Percentiles rank a stretch among this genome's conserved stretches.
Evolutionary conservation across 1,140 invertebrate genomes (phyloP).

Genomic region (Chrysoperla carnea): DNA sequence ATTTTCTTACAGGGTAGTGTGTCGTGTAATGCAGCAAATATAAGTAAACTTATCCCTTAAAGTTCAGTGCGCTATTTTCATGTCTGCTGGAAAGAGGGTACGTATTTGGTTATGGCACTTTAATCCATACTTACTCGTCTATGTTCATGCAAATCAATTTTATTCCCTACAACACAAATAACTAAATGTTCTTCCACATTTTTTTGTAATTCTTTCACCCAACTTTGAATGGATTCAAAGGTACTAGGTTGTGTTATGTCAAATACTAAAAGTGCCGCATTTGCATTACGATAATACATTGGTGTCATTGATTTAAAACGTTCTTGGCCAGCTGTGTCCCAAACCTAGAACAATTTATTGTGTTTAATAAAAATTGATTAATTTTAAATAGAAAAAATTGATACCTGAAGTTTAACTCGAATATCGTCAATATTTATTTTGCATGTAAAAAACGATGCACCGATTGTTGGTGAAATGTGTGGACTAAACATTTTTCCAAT

Average conservation of each 20-base stretch:
- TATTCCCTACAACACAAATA: slow-evolving; percentile 69
- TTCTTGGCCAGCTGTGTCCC: slow-evolving; percentile 85
- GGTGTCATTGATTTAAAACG: slow-evolving; percentile 75
- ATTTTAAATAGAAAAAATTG: neutral
- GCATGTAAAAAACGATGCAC: slow-evolving; percentile 75
- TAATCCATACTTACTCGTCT: slow-evolving; percentile 24
- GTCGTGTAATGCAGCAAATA: no score
- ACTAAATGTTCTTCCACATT: slow-evolving; percentile 60
- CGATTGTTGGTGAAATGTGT: slow-evolving; percentile 63
- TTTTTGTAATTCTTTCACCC: slow-evolving; percentile 61
- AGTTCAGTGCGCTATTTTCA: no score
- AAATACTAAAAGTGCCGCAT: slow-evolving; percentile 73
- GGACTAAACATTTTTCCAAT: slow-evolving; percentile 57
- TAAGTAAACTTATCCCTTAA: no score
- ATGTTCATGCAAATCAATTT: slow-evolving; percentile 50
- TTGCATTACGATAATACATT: slow-evolving; percentile 84
- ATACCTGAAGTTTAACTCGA: slow-evolving; percentile 53
- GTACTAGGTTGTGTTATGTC: slow-evolving; percentile 60
- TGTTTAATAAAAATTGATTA: neutral
- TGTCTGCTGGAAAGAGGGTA: no score
- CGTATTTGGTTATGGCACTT: no score
- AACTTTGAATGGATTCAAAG: slow-evolving; percentile 56
- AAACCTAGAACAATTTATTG: slow-evolving; percentile 35
- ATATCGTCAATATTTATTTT: slow-evolving; percentile 51
- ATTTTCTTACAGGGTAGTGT: no score